phyloP scores from a whole-genome alignment of 2,888 invertebrate species.

The Dryocosmus kuriphilus region DNA sequence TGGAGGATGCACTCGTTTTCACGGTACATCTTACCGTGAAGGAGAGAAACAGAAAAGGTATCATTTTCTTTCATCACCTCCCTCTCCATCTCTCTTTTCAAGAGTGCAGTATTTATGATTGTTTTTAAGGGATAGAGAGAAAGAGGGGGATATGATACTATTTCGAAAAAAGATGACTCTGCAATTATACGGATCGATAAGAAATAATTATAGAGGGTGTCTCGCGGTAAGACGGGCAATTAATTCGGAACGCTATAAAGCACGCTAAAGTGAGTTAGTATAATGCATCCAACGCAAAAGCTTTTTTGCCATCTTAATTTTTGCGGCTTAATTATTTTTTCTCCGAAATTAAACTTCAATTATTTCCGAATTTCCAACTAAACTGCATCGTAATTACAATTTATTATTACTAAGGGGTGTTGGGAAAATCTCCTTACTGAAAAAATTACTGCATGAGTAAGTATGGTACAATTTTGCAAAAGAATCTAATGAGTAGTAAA shows the following conservation, averaged over 20 bases:
- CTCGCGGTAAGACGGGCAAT: neutral
- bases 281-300: neutral
- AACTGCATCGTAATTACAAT: neutral
- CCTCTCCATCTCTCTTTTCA: neutral
- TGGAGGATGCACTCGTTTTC: slow-evolving; percentile 53
- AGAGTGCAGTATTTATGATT: slow-evolving; percentile 8
- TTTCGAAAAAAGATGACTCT: slow-evolving; percentile 10
- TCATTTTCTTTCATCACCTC: slow-evolving; percentile 17
- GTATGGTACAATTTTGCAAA: no score
- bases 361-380: neutral
- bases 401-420: neutral
- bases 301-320: neutral
- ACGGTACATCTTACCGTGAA: slow-evolving; percentile 47
- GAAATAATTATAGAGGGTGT: slow-evolving; percentile 16
- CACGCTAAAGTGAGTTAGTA: neutral
- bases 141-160: neutral
- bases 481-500: no score
- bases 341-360: neutral
- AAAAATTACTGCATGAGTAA: no score
- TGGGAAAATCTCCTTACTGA: neutral
- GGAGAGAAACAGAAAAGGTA: slow-evolving; percentile 28
- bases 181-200: slow-evolving; percentile 11
- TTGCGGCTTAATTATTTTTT: slow-evolving; percentile 2
- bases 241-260: slow-evolving; percentile 1
- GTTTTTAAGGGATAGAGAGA: neutral